A percentile compares a stretch with the other conserved stretches of the same genome.
Conservation (phyloP, 2,888 invertebrate genomes). For the Arge pagana region DNA sequence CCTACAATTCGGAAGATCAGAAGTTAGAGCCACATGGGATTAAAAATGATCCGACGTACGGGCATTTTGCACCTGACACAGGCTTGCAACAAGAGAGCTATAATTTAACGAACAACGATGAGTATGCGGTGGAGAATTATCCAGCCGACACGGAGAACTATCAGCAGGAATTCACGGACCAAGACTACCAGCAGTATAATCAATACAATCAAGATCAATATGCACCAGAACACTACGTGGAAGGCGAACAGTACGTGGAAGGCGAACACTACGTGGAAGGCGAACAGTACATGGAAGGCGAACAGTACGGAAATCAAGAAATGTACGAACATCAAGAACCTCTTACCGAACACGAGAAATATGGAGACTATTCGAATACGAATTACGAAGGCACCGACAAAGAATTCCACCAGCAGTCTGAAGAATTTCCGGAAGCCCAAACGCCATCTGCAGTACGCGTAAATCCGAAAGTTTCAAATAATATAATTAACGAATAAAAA, state of each 20-base stretch:
- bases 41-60: no score
- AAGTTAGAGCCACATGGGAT: no score
- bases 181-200: slow-evolving; percentile 31
- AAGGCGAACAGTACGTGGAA: not conserved
- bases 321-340: slow-evolving; percentile 18
- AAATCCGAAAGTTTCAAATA: no score
- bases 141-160: slow-evolving; percentile 13
- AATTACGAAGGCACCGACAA: slow-evolving; percentile 1
- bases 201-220: slow-evolving; percentile 43
- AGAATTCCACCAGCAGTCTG: no score
- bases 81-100: no score
- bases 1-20: no score
- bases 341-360: slow-evolving; percentile 3
- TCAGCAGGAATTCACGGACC: slow-evolving; percentile 4
- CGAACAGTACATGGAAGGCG: not conserved
- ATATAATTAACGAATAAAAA: no score
- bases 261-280: not conserved
- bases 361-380: no score
- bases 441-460: no score
- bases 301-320: not conserved
- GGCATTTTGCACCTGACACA: no score
- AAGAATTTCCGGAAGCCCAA: no score
- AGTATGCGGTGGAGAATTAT: slow-evolving; percentile 14
- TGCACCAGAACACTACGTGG: slow-evolving; percentile 26
- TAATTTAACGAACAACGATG: no score